Conservation (phyloP, 2,113 vertebrate species). For the Albula glossodonta region DNA sequence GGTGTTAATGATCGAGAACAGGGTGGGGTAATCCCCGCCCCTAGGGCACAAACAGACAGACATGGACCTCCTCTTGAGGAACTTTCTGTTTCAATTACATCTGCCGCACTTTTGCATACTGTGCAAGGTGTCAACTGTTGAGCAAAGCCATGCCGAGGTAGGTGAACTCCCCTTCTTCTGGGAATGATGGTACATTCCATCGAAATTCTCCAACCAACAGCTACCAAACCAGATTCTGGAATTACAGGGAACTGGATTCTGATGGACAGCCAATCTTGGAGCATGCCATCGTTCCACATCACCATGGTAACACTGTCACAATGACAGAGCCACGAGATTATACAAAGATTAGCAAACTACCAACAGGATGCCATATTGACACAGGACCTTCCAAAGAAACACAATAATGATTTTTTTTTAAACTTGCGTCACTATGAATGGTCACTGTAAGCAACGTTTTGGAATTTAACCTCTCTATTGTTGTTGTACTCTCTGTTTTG, state of each 20-base stretch:
- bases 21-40: conserved; percentile 29
- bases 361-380: too few species aligned
- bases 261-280: neutral
- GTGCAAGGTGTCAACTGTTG: neutral
- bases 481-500: too few species aligned
- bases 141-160: conserved; percentile 29
- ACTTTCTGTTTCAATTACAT: conserved; percentile 50
- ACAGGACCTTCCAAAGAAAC: too few species aligned
- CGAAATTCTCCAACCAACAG: conserved; percentile 9
- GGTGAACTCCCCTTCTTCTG: conserved; percentile 45
- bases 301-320: neutral
- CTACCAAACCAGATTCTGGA: neutral
- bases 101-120: conserved; percentile 37
- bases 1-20: neutral
- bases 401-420: too few species aligned
- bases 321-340: neutral
- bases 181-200: conserved; percentile 50
- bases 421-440: too few species aligned
- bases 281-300: neutral
- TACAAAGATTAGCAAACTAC: too few species aligned
- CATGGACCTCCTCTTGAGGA: conserved; percentile 42
- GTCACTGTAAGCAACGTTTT: too few species aligned
- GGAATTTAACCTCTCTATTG: too few species aligned
- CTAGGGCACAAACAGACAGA: conserved; percentile 21
- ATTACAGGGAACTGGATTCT: neutral